Conservation (phyloP, 2,888 invertebrate genomes). For the Scaptomyza flava region DNA sequence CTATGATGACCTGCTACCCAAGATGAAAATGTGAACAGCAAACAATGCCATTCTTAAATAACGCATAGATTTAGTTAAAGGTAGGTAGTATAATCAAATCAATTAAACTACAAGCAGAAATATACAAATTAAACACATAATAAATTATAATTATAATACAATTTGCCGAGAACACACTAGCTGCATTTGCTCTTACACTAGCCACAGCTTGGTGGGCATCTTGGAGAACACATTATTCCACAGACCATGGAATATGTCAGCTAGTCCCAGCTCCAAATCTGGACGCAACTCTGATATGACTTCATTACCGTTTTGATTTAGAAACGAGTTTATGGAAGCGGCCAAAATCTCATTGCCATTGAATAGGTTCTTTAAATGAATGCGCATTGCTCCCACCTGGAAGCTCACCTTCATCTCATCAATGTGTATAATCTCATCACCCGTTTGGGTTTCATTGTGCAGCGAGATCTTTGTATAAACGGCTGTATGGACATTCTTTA, state of each 20-base stretch:
- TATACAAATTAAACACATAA: constrained; percentile 40
- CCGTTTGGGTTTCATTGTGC: constrained; percentile 83
- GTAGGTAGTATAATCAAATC: constrained; percentile 20
- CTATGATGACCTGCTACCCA: constrained; percentile 86
- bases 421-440: constrained; percentile 84
- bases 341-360: constrained; percentile 88
- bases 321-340: constrained; percentile 86
- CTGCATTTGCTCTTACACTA: constrained; percentile 72
- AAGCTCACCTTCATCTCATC: constrained; percentile 86
- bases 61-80: constrained; percentile 43
- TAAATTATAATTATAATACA: constrained; percentile 64
- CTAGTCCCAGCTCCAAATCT: constrained; percentile 86
- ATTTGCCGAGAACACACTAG: neutral
- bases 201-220: constrained; percentile 86
- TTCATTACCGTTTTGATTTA: constrained; percentile 87
- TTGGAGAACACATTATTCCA: constrained; percentile 87
- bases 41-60: constrained; percentile 8
- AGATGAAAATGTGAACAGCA: constrained; percentile 27
- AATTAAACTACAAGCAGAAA: constrained; percentile 33
- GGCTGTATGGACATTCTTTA: constrained; percentile 86
- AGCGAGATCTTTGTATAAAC: constrained; percentile 85
- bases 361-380: constrained; percentile 86
- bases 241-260: constrained; percentile 86
- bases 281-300: constrained; percentile 87
- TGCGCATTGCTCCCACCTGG: constrained; percentile 85